Evolutionary conservation across 2,797 vertebrate genomes (phyloP), one percentile per base, ranked within the genome.

Genomic region (Sebastes matsubarae): DNA sequence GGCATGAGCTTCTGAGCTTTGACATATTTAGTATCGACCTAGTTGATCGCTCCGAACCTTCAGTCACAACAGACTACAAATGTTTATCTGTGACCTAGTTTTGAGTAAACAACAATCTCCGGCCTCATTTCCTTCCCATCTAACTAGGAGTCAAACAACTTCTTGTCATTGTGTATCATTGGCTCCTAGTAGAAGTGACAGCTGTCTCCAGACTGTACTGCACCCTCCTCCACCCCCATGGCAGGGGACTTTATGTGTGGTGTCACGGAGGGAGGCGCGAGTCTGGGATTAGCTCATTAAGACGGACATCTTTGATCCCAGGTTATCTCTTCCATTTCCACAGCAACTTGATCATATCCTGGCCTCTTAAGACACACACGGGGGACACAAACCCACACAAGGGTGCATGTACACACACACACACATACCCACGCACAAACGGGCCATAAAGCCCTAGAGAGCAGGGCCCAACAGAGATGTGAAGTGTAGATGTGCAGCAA

Each of bases 401-500:
- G 76, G 77, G n/a, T 80, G 71, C 72, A 18, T 6, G 46, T 29
- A 12, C 65, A 66, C 68, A 54, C 67, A 68, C 59, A 67, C 63
- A 32, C 34, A 13, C 72, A 84, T 75, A 61, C 71, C 79, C 75
- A 10, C 77, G 38, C 36, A 52, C 77, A 73, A 77, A 81, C 6
- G 78, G 89, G 80, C 82, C 90, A 11, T 81, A 91, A 94, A 94
- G 92, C 94, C 93, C 89, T 72, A 79, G 96, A 96, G 96, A 96
- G 86, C 87, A 86, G 90, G 94, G 95, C 92, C 93, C 95, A 95
- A 97, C 96, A 96, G 96, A 97, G 96, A 96, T 94, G 96, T 96
- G 97, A 97, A 96, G 97, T 87, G 91, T 97, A 98, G 97, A 99
- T 98, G 98, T 96, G 97, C 96, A 96, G 97, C 97, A 97, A 98